These are phyloP conservation scores for Falco naumanni DNA, from an alignment of 2,797 vertebrate species.

Conservation along the genomic window DNA sequence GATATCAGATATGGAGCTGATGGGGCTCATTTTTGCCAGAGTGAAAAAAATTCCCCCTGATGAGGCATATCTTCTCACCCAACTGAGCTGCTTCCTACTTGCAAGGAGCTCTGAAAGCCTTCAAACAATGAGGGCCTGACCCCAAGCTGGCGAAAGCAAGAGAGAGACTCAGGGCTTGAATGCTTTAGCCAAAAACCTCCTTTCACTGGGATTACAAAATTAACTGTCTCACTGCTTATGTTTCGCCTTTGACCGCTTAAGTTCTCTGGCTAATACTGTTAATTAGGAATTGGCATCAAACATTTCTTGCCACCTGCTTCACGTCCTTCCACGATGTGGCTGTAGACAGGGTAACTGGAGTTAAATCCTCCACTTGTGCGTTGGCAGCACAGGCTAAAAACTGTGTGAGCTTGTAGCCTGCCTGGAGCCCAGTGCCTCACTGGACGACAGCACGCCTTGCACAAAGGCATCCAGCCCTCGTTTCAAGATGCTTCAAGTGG, in stretches of 20 bases:
- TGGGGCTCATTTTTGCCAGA: neutral
- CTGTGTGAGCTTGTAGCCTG: neutral
- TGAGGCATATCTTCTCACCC: neutral
- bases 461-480: neutral
- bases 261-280: neutral
- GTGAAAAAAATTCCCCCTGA: neutral
- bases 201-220: neutral
- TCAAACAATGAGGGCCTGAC: neutral
- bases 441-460: neutral
- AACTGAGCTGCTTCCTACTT: neutral
- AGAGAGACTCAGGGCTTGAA: neutral
- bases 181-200: neutral
- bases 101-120: neutral
- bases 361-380: neutral
- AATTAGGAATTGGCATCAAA: neutral
- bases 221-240: neutral
- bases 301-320: neutral
- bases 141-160: neutral
- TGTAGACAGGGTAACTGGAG: neutral
- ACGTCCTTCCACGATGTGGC: neutral
- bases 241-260: neutral
- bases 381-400: neutral
- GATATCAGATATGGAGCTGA: neutral
- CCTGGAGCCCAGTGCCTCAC: neutral
- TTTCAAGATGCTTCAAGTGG: slow-evolving; percentile 29